These are phyloP conservation scores for Sialia sialis DNA, from an alignment of 2,113 vertebrate species.

Conservation along the genomic window DNA sequence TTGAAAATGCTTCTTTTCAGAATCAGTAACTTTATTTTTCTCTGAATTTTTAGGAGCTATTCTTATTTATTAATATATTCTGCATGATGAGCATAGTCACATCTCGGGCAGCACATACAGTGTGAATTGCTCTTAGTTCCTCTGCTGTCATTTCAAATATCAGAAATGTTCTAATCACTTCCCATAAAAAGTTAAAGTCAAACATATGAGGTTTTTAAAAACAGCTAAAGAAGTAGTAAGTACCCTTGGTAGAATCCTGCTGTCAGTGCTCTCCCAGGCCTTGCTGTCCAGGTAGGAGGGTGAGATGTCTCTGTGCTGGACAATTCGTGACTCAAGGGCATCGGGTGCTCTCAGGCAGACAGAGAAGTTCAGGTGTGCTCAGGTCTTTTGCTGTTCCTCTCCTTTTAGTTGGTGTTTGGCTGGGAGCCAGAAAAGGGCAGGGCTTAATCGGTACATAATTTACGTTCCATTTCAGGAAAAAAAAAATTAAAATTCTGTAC, in stretches of 20 bases:
- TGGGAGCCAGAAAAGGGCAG: constrained; percentile 26
- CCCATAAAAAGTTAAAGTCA: neutral
- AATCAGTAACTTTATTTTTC: neutral
- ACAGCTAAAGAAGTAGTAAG: neutral
- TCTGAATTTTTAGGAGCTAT: neutral
- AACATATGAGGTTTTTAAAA: neutral
- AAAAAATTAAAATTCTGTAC: neutral
- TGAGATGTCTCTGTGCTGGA: neutral
- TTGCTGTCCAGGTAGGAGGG: neutral
- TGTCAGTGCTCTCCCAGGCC: neutral
- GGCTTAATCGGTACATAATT: constrained; percentile 30
- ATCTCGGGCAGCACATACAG: fast-evolving
- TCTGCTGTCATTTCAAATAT: neutral
- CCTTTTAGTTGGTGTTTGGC: neutral
- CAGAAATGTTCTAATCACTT: neutral
- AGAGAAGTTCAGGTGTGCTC: neutral
- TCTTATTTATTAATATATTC: neutral
- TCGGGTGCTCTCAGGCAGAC: neutral
- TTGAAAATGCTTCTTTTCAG: neutral
- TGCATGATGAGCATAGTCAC: neutral
- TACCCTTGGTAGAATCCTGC: constrained; percentile 11
- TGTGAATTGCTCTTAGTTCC: neutral
- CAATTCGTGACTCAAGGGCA: neutral
- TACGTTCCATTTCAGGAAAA: neutral
- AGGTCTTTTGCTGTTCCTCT: neutral